Conservation (phyloP, 2,797 vertebrate genomes). For the Notamacropus eugenii region DNA sequence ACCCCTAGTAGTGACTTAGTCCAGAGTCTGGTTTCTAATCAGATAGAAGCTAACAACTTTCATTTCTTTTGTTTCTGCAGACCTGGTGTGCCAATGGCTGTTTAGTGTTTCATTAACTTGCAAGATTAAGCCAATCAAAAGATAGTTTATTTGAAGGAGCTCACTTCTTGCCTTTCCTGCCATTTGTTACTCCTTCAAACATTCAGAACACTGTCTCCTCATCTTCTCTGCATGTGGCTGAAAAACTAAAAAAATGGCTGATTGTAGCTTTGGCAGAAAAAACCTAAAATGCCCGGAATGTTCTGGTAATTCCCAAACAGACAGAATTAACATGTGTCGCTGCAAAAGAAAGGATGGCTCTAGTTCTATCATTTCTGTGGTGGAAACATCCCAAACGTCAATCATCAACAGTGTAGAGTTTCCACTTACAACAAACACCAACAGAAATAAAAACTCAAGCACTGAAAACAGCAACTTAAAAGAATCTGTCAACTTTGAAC, state of each 20-base stretch:
- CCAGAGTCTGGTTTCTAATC: conserved; percentile 34
- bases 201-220: conserved; percentile 55
- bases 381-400: conserved; percentile 65
- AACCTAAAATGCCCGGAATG: not conserved
- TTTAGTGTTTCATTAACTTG: conserved; percentile 14
- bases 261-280: conserved; percentile 53
- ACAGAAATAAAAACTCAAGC: conserved; percentile 48
- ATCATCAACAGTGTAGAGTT: conserved; percentile 24
- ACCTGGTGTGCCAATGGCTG: conserved; percentile 56
- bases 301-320: conserved; percentile 47
- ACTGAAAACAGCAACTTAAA: conserved; percentile 45
- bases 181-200: conserved; percentile 70
- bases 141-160: conserved; percentile 43
- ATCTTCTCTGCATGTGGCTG: conserved; percentile 54
- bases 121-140: conserved; percentile 62
- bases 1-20: not conserved
- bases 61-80: conserved; percentile 66
- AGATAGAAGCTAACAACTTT: conserved; percentile 35
- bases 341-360: not conserved
- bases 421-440: conserved; percentile 30
- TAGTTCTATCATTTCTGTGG: conserved; percentile 9
- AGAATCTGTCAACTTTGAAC: conserved; percentile 67
- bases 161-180: conserved; percentile 38
- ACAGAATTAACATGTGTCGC: not conserved
- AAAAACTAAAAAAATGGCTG: conserved; percentile 70